phyloP scores from a whole-genome alignment of 2,113 vertebrate species.

The Trichomycterus rosablanca region DNA sequence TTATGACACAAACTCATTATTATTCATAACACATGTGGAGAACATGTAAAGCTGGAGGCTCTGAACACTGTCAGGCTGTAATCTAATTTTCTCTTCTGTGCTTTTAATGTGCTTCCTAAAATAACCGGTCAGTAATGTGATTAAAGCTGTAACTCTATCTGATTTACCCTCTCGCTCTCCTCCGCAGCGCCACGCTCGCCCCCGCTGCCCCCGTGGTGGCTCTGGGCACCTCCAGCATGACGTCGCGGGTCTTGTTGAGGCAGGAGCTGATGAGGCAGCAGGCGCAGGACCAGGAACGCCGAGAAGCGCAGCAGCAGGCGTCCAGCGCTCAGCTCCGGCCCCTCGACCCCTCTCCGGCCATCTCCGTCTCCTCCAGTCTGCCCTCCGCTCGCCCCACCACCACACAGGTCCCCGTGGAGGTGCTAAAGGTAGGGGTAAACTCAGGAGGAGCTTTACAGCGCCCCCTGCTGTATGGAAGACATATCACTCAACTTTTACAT shows the following conservation, averaged over 20 bases:
- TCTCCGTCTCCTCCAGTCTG: conserved; percentile 58
- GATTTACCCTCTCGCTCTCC: neutral
- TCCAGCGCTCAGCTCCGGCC: conserved; percentile 53
- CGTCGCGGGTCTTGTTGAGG: conserved; percentile 74
- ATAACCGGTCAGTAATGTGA: no score
- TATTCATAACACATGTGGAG: no score
- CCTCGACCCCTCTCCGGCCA: conserved; percentile 59
- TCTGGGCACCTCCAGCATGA: conserved; percentile 52
- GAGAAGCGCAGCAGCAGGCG: conserved; percentile 71
- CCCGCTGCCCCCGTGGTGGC: conserved; percentile 22
- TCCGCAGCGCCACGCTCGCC: conserved; percentile 10
- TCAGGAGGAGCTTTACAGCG: no score
- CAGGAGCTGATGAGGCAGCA: conserved; percentile 88
- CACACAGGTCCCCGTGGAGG: conserved; percentile 81
- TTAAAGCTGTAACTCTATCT: no score
- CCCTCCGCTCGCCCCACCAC: conserved; percentile 58
- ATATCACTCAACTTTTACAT: no score
- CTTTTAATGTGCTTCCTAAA: no score
- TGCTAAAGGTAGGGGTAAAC: conserved; percentile 76
- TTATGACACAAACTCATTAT: no score
- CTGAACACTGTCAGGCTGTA: no score
- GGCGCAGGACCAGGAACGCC: conserved; percentile 77
- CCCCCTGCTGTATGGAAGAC: no score
- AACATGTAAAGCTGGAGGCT: no score
- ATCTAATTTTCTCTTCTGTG: no score